Base-by-base conservation (phyloP, 2,113 vertebrate species). In the Zosterops lateralis region DNA sequence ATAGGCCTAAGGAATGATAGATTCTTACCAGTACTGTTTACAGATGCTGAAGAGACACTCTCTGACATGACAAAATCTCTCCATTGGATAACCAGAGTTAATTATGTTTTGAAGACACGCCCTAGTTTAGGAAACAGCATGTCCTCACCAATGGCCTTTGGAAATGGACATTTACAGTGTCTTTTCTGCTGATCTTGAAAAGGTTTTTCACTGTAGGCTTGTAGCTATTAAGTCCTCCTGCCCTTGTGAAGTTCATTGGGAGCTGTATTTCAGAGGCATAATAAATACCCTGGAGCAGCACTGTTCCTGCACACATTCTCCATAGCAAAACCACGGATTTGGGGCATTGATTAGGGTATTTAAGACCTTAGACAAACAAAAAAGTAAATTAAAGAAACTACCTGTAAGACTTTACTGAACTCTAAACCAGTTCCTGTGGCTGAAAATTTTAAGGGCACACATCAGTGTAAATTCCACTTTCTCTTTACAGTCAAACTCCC, bases 261-360 rank as follows among this genome's bases (percentile, higher is more conserved):
- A 93, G 53, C 34, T 75, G 17, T 57, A 56, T 53, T 93, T 82
- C 58, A 79, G 45, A 74, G 20, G 34, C 40, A 64, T 21, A 64
- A 71, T 14, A 84, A 62, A 65, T 15, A 76, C 20, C 3, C 53
- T 34, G n/a, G 29, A 91, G 73, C 28, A 94, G 36, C 61, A 60
- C 31, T 56, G 12, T 14, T 90, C 44, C 65, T 0, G 0, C 32
- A 31, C 28, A 21, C 7, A 7, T 32, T 60, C 28, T 51, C 36
- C 56, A 50, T 3, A 75, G 53, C 32, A 48, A 74, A 9, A 17
- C 36, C 6, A 75, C 6, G 50, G 44, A 67, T 75, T 18, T 71
- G 9, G 36, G 11, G 28, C 10, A 65, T 17, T 79, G 45, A 68
- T 13, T 0, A 0, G 19, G 21, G 60, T 20, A 83, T 70, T 61